Conservation (phyloP, 2,888 invertebrate species). For the Lathronympha strigana region DNA sequence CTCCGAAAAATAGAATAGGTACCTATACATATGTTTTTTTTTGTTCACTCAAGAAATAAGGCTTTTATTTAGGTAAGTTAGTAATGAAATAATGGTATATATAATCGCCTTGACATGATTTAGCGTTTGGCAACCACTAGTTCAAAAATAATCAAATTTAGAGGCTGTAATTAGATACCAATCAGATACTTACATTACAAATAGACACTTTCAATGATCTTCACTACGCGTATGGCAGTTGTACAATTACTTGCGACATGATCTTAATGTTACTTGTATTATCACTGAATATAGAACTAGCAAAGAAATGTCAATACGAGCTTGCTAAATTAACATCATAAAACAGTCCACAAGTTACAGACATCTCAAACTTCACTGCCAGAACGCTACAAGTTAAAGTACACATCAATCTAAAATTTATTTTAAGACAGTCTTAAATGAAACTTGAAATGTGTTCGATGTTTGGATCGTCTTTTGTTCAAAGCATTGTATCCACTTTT, state of each 20-base stretch:
- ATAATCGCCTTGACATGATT: no score
- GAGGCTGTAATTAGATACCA: slow-evolving; percentile 5
- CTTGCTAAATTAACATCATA: background rate
- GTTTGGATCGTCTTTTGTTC: slow-evolving; percentile 8
- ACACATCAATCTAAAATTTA: background rate
- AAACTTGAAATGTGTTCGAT: background rate
- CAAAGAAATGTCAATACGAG: background rate
- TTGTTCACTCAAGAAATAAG: no score
- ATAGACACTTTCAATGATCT: background rate
- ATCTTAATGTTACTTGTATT: background rate
- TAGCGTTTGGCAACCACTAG: background rate
- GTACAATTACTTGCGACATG: background rate
- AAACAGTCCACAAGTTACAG: slow-evolving; percentile 21
- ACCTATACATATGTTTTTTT: no score
- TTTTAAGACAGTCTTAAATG: background rate
- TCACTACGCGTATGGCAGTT: background rate
- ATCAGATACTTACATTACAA: slow-evolving; percentile 24
- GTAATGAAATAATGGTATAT: no score
- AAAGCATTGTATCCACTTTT: no score
- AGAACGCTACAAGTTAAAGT: background rate
- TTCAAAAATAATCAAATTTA: background rate
- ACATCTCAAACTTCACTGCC: background rate
- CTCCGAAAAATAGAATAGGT: no score
- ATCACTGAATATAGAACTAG: background rate
- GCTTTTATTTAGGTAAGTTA: no score